Conservation (phyloP, 2,888 invertebrate species). For the Agrochola circellaris region DNA sequence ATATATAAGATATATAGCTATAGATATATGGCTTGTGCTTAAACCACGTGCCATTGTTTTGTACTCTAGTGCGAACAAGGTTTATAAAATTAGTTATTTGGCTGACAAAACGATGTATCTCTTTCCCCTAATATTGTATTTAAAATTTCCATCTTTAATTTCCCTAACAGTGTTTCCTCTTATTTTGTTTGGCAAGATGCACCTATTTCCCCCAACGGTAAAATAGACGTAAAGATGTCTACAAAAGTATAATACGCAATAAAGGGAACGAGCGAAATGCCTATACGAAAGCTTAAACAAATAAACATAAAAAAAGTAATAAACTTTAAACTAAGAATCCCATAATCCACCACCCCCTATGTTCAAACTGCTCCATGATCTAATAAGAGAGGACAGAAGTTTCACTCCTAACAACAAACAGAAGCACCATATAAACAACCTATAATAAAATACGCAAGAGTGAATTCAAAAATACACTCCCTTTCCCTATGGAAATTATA, state of each 20-base stretch:
- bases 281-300: conserved; percentile 56
- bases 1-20: no score
- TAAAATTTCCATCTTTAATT: background rate
- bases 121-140: background rate
- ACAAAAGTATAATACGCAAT: conserved; percentile 51
- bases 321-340: conserved; percentile 63
- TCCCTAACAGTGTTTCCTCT: background rate
- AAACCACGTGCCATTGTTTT: background rate
- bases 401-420: conserved; percentile 3
- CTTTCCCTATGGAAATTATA: no score
- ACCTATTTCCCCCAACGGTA: conserved; percentile 30
- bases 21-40: background rate
- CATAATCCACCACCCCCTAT: conserved; percentile 62
- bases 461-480: background rate
- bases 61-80: background rate
- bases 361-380: conserved; percentile 21
- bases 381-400: conserved; percentile 26
- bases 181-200: conserved; percentile 7
- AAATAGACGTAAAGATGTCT: conserved; percentile 56
- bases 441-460: no score
- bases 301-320: conserved; percentile 64
- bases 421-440: background rate
- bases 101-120: background rate
- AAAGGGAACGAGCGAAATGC: conserved; percentile 54
- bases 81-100: background rate